Base-by-base conservation (phyloP, 1,140 invertebrate species). In the Cydia fagiglandana region DNA sequence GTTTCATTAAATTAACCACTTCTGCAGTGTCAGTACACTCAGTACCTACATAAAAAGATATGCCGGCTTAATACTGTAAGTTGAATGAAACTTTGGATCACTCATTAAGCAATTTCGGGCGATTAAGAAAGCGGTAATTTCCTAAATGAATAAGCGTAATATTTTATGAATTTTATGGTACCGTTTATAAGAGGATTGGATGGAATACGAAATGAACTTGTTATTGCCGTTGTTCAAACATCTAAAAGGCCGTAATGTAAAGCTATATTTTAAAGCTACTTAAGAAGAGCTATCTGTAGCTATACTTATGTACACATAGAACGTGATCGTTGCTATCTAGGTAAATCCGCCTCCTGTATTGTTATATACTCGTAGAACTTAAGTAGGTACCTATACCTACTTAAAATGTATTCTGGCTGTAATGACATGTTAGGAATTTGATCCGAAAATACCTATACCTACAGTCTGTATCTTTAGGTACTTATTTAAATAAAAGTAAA, bases 1-100 rank as follows among this genome's bases (percentile, higher is more conserved):
- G 66, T 41, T 45, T 70, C 66, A 70, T 41, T 70, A 70, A 70
- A 70, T 70, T 70, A 70, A 17, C 66, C 13, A 70, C 34, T 70
- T 15, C 30, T 30, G 34, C 66, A 70, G 66, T 70, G 13, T 68
- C 24, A 34, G 7, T 66, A 28, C 5, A 34, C 15, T 68, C 24
- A 34, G 7, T 66, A 28, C 13, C 5, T 34, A 66, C 13, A 15
- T 34, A 66, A 38, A 70, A 70, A 70, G 66, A n/a, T 70, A 41
- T 38, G 7, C 34, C 38, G 66, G 66, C 34, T 70, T 70, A 68
- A 68, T 38, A 38, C 30, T 38, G 56, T 4, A 61, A 61, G 17
- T 61, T n/a, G 9, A 61, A 61, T n/a, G 9, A 61, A 61, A 61
- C 56, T 61, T 61, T 24, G 56, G 6, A 9, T 61, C 17, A 2